Evolutionary conservation across 2,113 vertebrate species (phyloP), one percentile per base, ranked within the genome.

Genomic region (Solea senegalensis): DNA sequence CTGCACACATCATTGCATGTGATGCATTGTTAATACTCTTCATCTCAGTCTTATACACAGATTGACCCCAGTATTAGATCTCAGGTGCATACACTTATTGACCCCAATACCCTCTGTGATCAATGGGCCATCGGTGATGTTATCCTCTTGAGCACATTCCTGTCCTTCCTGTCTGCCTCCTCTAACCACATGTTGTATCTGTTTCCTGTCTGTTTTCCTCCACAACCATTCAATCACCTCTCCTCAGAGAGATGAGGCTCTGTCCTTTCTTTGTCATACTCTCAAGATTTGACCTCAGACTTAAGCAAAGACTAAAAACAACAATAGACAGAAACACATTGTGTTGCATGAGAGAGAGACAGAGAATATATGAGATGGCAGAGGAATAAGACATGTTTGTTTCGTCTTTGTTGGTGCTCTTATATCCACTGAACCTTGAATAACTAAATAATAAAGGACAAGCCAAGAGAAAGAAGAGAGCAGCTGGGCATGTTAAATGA

Each of bases 151-250:
- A 62, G 87, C 82, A 78, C 78, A 59, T 70, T 39, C 48, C 69
- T 69, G 67, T 88, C 83, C 80, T 81, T 77, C 65, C 75, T 65
- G 71, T 77, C 64, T 55, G 59, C 43, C 54, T 76, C 74, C 69
- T 57, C 50, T 62, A 68, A 63, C 69, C 40, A 54, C 55, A 55
- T 46, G 58, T 77, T 86, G 76, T 82, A 88, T 93, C 82, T 88
- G 65, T 78, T 86, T 85, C 59, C 81, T 84, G 81, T 80, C 87
- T 80, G 84, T 70, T 85, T 68, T 75, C 84, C 39, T 28, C 62
- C 62, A 76, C 69, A 55, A 16, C 60, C 51, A 78, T 82, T 86
- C 74, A 86, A 83, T 89, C 89, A 78, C 65, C 28, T 78, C 57
- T 84, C 74, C 79, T 84, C 52, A 0, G 64, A 77, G 69, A 76